A percentile compares a stretch with the other conserved stretches of the same genome.
phyloP scores from a whole-genome alignment of 35 echinoderm and acorn worm species.

The Amphiura filiformis region DNA sequence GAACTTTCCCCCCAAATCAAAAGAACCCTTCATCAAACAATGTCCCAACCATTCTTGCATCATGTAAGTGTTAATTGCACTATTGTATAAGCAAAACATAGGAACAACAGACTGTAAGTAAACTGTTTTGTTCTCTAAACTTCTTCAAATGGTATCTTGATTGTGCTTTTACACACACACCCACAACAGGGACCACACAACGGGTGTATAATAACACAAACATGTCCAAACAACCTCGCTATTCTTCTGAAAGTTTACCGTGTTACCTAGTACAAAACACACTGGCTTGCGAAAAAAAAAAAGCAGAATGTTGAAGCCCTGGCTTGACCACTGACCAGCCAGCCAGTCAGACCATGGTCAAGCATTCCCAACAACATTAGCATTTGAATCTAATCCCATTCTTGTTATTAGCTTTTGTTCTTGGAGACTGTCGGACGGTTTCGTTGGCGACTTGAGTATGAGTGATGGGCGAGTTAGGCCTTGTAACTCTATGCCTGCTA shows the following conservation, averaged over 20 bases:
- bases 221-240: background rate
- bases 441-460: background rate
- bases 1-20: too few species aligned
- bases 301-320: too few species aligned
- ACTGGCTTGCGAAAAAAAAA: background rate
- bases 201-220: background rate
- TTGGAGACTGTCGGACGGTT: background rate
- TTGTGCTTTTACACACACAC: background rate
- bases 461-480: background rate
- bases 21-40: background rate
- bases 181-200: background rate
- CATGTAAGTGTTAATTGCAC: background rate
- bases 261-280: background rate
- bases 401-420: conserved; percentile 45
- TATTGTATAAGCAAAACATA: background rate
- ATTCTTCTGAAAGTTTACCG: background rate
- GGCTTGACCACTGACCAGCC: too few species aligned
- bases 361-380: conserved; percentile 18
- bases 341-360: background rate
- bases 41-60: background rate
- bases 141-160: background rate
- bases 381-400: conserved; percentile 61
- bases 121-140: background rate
- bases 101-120: background rate
- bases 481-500: conserved; percentile 9